Base-by-base conservation (phyloP, 64 coral and sea anemone species). In the Anthopleura sola region DNA sequence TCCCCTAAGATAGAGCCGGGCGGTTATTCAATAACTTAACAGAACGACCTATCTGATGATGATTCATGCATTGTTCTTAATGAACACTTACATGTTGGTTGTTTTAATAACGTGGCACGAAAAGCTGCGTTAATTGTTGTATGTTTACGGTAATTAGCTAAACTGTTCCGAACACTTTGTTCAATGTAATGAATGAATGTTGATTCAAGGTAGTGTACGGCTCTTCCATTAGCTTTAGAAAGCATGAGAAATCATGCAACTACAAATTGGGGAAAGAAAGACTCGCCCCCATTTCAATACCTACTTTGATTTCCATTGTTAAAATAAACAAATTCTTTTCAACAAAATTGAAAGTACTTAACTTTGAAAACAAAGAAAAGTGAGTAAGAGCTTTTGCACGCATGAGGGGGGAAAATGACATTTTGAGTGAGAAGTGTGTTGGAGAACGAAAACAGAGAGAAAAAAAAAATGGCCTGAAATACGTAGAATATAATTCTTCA, bases 81-180 rank as follows among this genome's bases (percentile, higher is more conserved):
- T 28, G 58, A 62, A 62, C 2, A 53, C 50, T 53, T 53, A 0
- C 16, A 1, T 62, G 58, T 26, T 62, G 58, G 58, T 62, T 62
- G n/a, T 62, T 62, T 62, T 62, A 62, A n/a, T 8, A 62, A 10
- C 58, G 50, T 53, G 50, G 50, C 11, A 8, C 5, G 7, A 5
- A 62, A 62, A 62, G 58, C n/a, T 62, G 58, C n/a, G 58, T 26
- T 62, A 62, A 62, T 62, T 62, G 58, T 62, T 62, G 55, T 23
- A 26, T 23, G 58, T 62, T 23, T 10, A 62, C 6, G 24, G 23
- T 26, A 62, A 62, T 62, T 62, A 26, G 58, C 58, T 62, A 62
- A 62, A 62, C n/a, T 26, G 24, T 26, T 62, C 24, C 6, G n/a
- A 62, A 62, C 58, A 62, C 24, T 62, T 62, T 62, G 58, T 62